A percentile compares a stretch with the other conserved stretches of the same genome.
Conservation (phyloP, 1,140 invertebrate genomes). For the Tetragnatha versicolor region DNA sequence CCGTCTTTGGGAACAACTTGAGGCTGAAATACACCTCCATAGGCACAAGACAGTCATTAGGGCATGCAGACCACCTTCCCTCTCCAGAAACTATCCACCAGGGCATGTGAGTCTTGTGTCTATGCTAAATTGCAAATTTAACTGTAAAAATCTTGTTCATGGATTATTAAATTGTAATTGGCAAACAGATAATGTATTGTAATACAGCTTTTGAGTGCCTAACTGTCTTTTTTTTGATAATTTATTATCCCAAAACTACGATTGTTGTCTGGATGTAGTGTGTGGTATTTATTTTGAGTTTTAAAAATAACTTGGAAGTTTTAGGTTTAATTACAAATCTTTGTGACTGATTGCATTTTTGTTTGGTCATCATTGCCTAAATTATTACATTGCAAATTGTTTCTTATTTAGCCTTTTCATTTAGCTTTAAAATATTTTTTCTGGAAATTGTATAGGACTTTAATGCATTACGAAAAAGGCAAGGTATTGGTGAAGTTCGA, state of each 20-base stretch:
- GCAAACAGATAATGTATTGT: no score
- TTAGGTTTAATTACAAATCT: background rate
- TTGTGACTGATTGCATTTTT: background rate
- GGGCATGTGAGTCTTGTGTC: slow-evolving; percentile 63
- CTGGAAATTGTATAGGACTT: slow-evolving; percentile 5
- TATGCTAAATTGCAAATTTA: slow-evolving; percentile 4
- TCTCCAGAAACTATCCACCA: slow-evolving; percentile 63
- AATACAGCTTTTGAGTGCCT: no score
- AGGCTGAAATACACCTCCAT: slow-evolving; percentile 85
- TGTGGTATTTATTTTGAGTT: no score
- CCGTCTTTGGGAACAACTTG: slow-evolving; percentile 83
- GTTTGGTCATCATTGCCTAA: no score
- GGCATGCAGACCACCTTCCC: slow-evolving; percentile 65
- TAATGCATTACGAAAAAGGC: slow-evolving; percentile 60
- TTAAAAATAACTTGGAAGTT: no score
- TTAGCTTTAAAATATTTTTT: background rate
- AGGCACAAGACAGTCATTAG: slow-evolving; percentile 81
- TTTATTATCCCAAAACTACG: no score
- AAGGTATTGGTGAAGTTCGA: slow-evolving; percentile 66
- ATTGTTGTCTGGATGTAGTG: no score
- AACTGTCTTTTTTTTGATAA: no score
- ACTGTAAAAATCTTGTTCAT: slow-evolving; percentile 21
- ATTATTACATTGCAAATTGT: background rate
- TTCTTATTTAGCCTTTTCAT: background rate
- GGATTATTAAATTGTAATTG: no score